A percentile compares a stretch with the other conserved stretches of the same genome.
phyloP scores from a whole-genome alignment of 2,888 invertebrate species.

The Drosophila testacea region DNA sequence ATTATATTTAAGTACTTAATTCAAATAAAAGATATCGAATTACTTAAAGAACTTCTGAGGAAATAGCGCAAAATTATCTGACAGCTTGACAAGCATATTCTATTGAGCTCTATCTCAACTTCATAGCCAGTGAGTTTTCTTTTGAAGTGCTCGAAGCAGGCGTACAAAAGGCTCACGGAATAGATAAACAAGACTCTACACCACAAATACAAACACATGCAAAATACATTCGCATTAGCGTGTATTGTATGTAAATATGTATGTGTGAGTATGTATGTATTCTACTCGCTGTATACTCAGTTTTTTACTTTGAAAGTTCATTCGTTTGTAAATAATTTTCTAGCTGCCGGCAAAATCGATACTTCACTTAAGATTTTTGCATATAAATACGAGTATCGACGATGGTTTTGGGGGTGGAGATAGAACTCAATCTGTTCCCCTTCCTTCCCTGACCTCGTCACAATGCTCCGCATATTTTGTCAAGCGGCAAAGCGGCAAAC shows the following conservation, averaged over 20 bases:
- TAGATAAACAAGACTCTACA: slow-evolving; percentile 60
- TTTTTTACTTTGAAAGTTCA: slow-evolving; percentile 67
- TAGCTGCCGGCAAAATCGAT: slow-evolving; percentile 75
- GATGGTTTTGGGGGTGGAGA: not conserved
- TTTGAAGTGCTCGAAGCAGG: slow-evolving; percentile 50
- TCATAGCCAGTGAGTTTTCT: slow-evolving; percentile 55
- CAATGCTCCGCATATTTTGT: slow-evolving; percentile 58
- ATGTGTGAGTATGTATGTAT: slow-evolving; percentile 1
- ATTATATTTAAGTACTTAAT: not conserved
- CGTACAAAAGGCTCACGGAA: slow-evolving; percentile 50
- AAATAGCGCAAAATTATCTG: not conserved
- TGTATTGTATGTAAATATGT: not conserved
- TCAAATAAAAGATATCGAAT: not conserved
- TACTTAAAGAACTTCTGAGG: not conserved
- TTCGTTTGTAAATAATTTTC: slow-evolving; percentile 78
- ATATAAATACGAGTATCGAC: slow-evolving; percentile 53
- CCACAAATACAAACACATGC: slow-evolving; percentile 55
- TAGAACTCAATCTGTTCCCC: not conserved
- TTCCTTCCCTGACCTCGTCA: not conserved
- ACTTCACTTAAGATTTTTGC: slow-evolving; percentile 79
- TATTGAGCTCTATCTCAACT: slow-evolving; percentile 45
- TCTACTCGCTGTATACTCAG: slow-evolving; percentile 3
- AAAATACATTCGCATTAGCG: slow-evolving; percentile 35
- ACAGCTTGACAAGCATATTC: slow-evolving; percentile 25
- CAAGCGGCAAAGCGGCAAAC: slow-evolving; percentile 64